Evolutionary conservation across 2,113 vertebrate species (phyloP).

Genomic region (Gadus macrocephalus): DNA sequence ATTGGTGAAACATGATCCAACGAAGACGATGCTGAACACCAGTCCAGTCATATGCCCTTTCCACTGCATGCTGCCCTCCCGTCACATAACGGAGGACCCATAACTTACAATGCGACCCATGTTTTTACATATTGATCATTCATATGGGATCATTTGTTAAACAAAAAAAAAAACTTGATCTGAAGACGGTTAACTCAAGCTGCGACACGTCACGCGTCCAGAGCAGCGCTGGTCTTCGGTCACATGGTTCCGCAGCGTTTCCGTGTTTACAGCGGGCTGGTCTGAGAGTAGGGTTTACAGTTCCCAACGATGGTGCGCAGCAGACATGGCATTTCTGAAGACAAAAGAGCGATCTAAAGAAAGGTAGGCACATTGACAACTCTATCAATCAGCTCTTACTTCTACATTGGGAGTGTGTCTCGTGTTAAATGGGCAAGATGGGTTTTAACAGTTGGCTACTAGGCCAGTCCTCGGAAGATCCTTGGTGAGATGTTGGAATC

Average conservation of each 20-base stretch:
- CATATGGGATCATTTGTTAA: not conserved
- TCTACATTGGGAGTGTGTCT: too few relatives aligned
- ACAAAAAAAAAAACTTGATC: not conserved
- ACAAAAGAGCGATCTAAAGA: conserved; percentile 58
- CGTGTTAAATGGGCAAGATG: too few relatives aligned
- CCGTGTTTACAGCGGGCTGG: too few relatives aligned
- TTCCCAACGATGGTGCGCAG: conserved; percentile 53
- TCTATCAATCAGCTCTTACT: too few relatives aligned
- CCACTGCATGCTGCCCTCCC: conserved; percentile 59
- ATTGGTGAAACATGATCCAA: conserved; percentile 71
- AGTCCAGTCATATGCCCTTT: conserved; percentile 45
- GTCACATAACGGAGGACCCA: conserved; percentile 26
- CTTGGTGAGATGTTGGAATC: too few relatives aligned
- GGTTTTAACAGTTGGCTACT: too few relatives aligned
- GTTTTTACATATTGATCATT: not conserved
- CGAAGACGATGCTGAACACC: conserved; percentile 62
- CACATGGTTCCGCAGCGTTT: conserved; percentile 43
- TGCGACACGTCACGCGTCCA: not conserved
- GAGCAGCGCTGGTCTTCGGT: conserved; percentile 4
- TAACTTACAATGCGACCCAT: not conserved
- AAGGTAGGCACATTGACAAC: conserved; percentile 46
- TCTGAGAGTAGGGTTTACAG: not conserved
- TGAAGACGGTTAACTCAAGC: too few relatives aligned
- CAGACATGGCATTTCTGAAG: conserved; percentile 68
- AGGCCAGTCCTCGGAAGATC: too few relatives aligned